Conservation (phyloP, 2,113 vertebrate genomes). For the Eurystomus gularis region DNA sequence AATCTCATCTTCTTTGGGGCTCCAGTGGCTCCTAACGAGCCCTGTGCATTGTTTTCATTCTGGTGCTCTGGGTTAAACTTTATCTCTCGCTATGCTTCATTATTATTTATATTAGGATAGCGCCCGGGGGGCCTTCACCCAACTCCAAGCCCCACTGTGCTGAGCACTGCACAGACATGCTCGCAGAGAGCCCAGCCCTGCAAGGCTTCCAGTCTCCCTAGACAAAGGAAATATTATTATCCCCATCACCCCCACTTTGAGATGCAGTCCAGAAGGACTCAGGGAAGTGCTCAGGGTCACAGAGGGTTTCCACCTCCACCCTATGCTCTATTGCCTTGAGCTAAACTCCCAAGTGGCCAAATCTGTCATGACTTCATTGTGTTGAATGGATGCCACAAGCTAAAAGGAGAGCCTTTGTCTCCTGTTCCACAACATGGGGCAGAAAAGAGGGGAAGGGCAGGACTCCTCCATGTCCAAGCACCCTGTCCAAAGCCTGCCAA, state of each 20-base stretch:
- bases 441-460: neutral
- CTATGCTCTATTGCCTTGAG: neutral
- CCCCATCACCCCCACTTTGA: neutral
- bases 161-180: constrained; percentile 42
- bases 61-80: neutral
- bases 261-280: neutral
- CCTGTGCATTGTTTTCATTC: neutral
- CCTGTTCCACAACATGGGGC: neutral
- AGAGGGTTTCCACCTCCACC: neutral
- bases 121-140: neutral
- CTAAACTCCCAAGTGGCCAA: neutral
- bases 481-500: neutral
- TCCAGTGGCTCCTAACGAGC: constrained; percentile 16
- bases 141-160: constrained; percentile 13
- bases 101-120: neutral
- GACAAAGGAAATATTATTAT: neutral
- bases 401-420: neutral
- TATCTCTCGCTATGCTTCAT: neutral
- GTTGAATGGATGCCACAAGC: neutral
- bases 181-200: neutral
- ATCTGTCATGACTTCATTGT: neutral
- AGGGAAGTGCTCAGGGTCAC: neutral
- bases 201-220: neutral
- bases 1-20: neutral
- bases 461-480: neutral